phyloP scores from a whole-genome alignment of 2,888 invertebrate genomes.

The Pristionchus japonicus region DNA sequence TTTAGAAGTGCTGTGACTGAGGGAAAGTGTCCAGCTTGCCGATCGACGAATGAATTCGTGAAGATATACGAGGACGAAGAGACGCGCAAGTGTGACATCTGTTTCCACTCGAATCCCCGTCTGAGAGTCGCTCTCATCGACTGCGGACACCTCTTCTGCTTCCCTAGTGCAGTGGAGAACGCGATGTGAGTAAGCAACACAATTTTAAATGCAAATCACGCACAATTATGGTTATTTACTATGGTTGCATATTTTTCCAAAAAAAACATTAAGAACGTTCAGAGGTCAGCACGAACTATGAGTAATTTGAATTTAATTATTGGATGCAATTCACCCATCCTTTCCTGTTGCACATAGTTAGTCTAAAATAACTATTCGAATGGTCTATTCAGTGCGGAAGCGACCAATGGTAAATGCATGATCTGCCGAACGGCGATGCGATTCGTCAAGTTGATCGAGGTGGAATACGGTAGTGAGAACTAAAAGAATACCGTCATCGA shows the following conservation, averaged over 20 bases:
- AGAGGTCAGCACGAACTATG: no score
- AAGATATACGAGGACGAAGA: background rate
- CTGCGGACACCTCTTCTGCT: conserved; percentile 7
- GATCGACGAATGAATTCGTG: background rate
- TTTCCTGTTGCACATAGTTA: no score
- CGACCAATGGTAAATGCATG: background rate
- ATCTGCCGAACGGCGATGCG: background rate
- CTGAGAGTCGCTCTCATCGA: background rate
- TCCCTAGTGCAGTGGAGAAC: background rate
- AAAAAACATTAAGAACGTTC: no score
- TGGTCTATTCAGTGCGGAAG: background rate
- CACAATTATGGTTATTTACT: no score
- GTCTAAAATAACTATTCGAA: no score
- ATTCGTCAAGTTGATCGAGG: background rate
- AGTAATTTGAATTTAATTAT: no score
- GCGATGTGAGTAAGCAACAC: no score
- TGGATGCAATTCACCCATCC: no score
- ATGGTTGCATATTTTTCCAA: no score
- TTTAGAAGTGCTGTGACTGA: no score
- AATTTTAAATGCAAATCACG: no score
- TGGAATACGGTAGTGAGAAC: background rate
- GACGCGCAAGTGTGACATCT: background rate
- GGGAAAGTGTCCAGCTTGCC: background rate
- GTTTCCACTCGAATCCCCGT: background rate
- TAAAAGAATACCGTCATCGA: background rate